phyloP scores from a whole-genome alignment of 2,797 vertebrate species.

The Mormyrus proboscirostris region DNA sequence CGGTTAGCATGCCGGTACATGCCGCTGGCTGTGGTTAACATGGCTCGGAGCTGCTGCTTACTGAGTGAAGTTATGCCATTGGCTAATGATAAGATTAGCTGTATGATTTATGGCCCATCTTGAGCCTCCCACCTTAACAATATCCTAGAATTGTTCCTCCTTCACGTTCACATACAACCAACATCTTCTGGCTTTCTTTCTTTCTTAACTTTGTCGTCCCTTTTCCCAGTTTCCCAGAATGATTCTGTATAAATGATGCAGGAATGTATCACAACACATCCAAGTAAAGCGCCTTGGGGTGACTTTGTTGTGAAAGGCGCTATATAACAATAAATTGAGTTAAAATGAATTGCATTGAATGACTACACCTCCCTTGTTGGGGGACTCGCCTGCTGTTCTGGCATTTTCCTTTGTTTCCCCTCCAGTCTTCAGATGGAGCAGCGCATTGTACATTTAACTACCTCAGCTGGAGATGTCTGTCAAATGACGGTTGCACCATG shows the following conservation, averaged over 20 bases:
- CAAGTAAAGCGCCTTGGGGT: background rate
- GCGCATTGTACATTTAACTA: constrained; percentile 66
- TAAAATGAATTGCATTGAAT: background rate
- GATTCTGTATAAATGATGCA: background rate
- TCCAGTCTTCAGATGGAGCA: background rate
- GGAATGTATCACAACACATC: background rate
- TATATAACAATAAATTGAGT: background rate
- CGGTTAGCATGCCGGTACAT: background rate
- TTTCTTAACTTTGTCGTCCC: background rate
- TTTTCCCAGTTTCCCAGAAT: background rate
- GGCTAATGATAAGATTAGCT: background rate
- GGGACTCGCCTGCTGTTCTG: background rate
- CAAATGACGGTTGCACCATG: constrained; percentile 12
- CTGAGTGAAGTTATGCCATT: background rate
- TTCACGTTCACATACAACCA: background rate
- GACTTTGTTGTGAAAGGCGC: background rate
- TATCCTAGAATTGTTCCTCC: background rate
- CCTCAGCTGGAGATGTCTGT: constrained; percentile 55
- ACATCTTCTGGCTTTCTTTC: background rate
- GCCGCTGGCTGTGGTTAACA: background rate
- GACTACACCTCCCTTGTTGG: background rate
- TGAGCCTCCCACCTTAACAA: background rate
- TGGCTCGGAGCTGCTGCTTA: background rate
- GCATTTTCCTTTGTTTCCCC: background rate
- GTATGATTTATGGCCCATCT: background rate